Evolutionary conservation across 2,888 invertebrate genomes (phyloP).

Genomic region (Drosophila sordidula): DNA sequence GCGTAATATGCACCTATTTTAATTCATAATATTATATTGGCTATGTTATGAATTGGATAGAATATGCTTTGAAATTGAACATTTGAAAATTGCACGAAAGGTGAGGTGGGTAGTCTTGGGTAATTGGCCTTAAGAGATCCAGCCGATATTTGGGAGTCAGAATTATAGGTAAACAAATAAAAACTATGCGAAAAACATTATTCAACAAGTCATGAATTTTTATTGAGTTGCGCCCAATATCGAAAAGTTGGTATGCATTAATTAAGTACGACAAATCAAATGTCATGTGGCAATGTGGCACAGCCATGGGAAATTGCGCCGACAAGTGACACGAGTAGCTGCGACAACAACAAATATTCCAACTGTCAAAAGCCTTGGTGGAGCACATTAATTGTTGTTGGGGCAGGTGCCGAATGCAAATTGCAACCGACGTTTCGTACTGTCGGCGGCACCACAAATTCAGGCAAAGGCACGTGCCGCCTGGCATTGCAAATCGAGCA

Average conservation of each 20-base stretch:
- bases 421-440: slow-evolving; percentile 11
- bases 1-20: neutral
- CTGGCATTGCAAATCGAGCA: neutral
- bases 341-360: slow-evolving; percentile 6
- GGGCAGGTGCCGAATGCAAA: slow-evolving; percentile 24
- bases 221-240: too few relatives aligned
- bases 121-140: too few relatives aligned
- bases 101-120: too few relatives aligned
- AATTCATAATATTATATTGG: neutral
- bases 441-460: slow-evolving; percentile 1
- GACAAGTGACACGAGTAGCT: neutral
- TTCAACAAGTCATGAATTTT: too few relatives aligned
- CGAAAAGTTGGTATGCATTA: neutral
- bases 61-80: neutral
- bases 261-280: slow-evolving; percentile 4
- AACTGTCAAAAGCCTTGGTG: slow-evolving; percentile 4
- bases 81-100: neutral
- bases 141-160: too few relatives aligned
- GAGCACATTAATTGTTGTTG: slow-evolving; percentile 29
- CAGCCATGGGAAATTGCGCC: neutral
- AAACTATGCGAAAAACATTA: too few relatives aligned
- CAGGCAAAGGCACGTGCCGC: slow-evolving; percentile 27
- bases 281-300: neutral
- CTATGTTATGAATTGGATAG: neutral
- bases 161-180: too few relatives aligned